Conservation (phyloP, 2,888 invertebrate genomes). For the Himalopsyche kuldschensis region DNA sequence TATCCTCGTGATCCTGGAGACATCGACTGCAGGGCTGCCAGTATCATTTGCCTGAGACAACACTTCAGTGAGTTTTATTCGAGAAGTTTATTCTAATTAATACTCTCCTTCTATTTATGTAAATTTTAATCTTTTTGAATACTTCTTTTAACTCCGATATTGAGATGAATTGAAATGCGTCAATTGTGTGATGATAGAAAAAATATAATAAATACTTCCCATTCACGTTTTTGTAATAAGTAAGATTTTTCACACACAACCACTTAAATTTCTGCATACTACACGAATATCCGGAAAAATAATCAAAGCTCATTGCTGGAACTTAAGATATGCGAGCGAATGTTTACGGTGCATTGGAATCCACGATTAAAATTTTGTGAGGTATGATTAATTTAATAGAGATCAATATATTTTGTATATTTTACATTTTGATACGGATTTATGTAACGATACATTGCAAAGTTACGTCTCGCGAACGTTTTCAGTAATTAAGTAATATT, state of each 20-base stretch:
- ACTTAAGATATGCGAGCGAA: background rate
- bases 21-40: conserved; percentile 19
- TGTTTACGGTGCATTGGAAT: background rate
- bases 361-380: no score
- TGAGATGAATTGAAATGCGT: no score
- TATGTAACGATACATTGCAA: background rate
- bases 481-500: background rate
- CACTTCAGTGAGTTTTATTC: conserved; percentile 29
- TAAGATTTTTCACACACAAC: no score
- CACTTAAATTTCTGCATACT: no score
- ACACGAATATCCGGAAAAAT: background rate
- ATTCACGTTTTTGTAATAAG: no score
- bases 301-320: background rate
- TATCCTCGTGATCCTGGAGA: conserved; percentile 25
- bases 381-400: no score
- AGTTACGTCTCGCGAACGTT: background rate
- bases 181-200: no score
- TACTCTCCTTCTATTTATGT: no score
- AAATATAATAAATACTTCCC: no score
- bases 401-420: background rate
- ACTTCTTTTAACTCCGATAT: no score
- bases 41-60: conserved; percentile 21
- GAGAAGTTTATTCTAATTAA: no score
- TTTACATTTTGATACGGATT: background rate
- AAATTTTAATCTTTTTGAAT: no score